phyloP scores from a whole-genome alignment of 2,888 invertebrate species.

The Unio pictorum region DNA sequence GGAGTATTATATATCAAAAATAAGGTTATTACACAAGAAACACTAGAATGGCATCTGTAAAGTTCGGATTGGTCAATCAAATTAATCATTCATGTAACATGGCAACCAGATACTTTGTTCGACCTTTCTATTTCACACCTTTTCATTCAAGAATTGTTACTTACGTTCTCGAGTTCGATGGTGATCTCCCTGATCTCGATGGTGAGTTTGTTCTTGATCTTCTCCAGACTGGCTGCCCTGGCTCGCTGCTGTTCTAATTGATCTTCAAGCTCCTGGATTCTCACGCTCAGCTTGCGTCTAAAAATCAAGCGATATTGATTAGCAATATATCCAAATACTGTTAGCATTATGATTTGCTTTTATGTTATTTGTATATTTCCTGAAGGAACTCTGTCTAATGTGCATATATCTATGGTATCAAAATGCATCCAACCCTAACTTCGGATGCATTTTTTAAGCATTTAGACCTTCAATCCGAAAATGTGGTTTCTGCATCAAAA shows the following conservation, averaged over 20 bases:
- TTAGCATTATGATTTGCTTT: not conserved
- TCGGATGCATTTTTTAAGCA: no score
- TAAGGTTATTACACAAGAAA: no score
- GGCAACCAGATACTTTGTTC: no score
- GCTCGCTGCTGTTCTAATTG: slow-evolving; percentile 94
- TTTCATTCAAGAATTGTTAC: slow-evolving; percentile 10
- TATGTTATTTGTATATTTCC: not conserved
- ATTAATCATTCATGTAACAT: no score
- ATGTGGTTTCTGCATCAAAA: no score
- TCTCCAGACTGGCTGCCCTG: slow-evolving; percentile 92
- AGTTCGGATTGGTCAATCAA: no score
- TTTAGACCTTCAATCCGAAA: no score
- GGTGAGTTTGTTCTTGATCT: slow-evolving; percentile 97
- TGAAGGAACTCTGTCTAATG: not conserved
- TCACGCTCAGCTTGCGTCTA: slow-evolving; percentile 68
- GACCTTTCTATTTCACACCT: no score
- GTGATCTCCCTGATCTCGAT: slow-evolving; percentile 98
- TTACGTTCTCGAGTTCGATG: slow-evolving; percentile 96
- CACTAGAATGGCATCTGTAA: no score
- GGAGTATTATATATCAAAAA: no score
- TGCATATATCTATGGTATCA: not conserved
- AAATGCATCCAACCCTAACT: no score
- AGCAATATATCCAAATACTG: not conserved
- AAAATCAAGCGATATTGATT: not conserved
- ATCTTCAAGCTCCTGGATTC: slow-evolving; percentile 89